These are phyloP conservation scores for Phymanthus crucifer DNA, from an alignment of 92 coral and sea anemone genomes.

Conservation along the genomic window DNA sequence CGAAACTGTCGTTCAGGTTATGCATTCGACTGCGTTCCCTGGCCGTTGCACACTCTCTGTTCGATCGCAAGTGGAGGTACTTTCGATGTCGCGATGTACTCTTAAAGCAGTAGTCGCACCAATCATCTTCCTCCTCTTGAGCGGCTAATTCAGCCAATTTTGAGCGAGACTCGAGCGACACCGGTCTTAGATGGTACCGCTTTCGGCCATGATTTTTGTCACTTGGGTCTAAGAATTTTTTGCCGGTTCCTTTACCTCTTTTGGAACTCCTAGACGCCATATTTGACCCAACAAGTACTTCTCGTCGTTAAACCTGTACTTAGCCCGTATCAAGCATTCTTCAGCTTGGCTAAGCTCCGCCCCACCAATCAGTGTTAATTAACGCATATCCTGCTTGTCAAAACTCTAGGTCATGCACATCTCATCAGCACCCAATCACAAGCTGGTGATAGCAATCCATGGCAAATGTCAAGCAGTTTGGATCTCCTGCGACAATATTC, in stretches of 20 bases:
- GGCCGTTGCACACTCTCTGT: conserved; percentile 86
- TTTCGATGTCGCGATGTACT: conserved; percentile 66
- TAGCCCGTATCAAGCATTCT: conserved; percentile 52
- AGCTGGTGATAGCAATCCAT: neutral
- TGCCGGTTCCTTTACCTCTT: conserved; percentile 24
- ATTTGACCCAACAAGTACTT: conserved; percentile 19
- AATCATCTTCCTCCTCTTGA: conserved; percentile 73
- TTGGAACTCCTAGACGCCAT: conserved; percentile 12
- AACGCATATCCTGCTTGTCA: conserved; percentile 50
- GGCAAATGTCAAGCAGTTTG: conserved; percentile 12
- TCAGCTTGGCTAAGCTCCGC: conserved; percentile 82
- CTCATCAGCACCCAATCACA: conserved; percentile 26
- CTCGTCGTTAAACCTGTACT: neutral
- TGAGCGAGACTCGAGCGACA: conserved; percentile 79
- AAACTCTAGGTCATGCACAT: conserved; percentile 7
- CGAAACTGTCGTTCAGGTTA: conserved; percentile 78
- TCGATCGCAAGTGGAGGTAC: conserved; percentile 71
- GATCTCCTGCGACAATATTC: conserved; percentile 37
- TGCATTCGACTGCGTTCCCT: conserved; percentile 94
- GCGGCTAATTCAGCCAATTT: conserved; percentile 85
- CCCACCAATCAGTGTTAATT: conserved; percentile 95
- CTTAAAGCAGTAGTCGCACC: conserved; percentile 70
- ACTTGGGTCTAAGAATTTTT: conserved; percentile 14
- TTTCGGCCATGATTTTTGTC: conserved; percentile 36
- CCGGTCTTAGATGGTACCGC: conserved; percentile 77